Evolutionary conservation across 1,140 invertebrate species (phyloP), one percentile per base, ranked within the genome.

Genomic region (Caenorhabditis brenneri): DNA sequence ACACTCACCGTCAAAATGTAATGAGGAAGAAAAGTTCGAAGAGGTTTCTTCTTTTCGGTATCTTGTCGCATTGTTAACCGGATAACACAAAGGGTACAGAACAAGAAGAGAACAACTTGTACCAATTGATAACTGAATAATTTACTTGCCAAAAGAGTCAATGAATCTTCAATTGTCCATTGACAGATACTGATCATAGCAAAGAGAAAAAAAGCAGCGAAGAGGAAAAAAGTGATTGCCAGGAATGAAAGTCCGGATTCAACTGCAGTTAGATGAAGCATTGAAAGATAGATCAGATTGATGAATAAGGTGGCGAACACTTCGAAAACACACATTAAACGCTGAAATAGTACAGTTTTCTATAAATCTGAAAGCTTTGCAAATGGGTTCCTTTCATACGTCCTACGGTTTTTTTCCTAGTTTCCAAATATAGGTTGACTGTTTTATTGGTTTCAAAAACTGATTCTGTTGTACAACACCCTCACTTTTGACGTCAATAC

Each of bases 111-210:
- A 31, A 65, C 3, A 6, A 36, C 31, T 65, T 65, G 58, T n/a
- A 65, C 31, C 19, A 65, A 6, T 36, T 65, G 58, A 65, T 65
- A 65, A 65, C 58, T 65, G 31, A 65, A 65, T 7, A 65, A 19
- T 36, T 36, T 65, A 36, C 29, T 33, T 10, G 58, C 58, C 31
- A 65, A 36, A 5, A 65, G 24, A 33, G 7, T n/a, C 16, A 65
- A 65, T 33, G 29, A 31, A 2, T 65, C 58, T 2, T 65, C 58
- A 36, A 65, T 65, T 7, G 19, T 36, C 58, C 58, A 36, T 65
- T 65, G 58, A 24, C 58, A 65, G 36, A 65, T 65, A 19, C 58
- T 65, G 31, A 65, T 33, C 3, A 33, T 4, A 5, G 31, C 29
- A 19, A 65, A 65, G 6, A 36, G 29, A n/a, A 65, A 65, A 15